Percentiles rank a stretch among this genome's conserved stretches.
Evolutionary conservation across 2,797 vertebrate genomes (phyloP).

Genomic region (Cynodonichthys magdalenae): DNA sequence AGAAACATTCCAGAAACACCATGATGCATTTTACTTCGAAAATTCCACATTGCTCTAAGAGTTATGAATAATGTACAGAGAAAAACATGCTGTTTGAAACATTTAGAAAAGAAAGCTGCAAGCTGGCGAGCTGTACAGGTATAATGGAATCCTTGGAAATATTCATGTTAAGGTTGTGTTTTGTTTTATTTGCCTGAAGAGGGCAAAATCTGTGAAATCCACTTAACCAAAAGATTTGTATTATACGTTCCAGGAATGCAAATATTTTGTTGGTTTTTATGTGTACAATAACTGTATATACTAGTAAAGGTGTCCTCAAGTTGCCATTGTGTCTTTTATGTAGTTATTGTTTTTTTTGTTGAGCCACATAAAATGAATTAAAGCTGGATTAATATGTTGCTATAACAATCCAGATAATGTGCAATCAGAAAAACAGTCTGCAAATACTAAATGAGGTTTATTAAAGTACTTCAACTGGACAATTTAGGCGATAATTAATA

Average conservation of each 20-base stretch:
- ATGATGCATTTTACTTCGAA: conserved; percentile 57
- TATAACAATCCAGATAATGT: no score
- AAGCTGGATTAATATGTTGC: no score
- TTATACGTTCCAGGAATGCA: conserved; percentile 76
- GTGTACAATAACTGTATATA: conserved; percentile 83
- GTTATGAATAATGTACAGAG: conserved; percentile 79
- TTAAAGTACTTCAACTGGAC: neutral
- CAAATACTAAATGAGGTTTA: neutral
- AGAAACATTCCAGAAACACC: conserved; percentile 59
- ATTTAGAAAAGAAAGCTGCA: conserved; percentile 54
- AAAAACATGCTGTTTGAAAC: conserved; percentile 68
- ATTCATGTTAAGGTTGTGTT: conserved; percentile 71
- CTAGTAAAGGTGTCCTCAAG: conserved; percentile 77
- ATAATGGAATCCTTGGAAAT: conserved; percentile 59
- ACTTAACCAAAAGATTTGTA: conserved; percentile 77
- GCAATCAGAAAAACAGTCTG: neutral
- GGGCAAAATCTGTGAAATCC: conserved; percentile 74
- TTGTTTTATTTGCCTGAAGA: conserved; percentile 72
- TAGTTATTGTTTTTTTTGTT: conserved; percentile 1
- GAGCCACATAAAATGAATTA: neutral
- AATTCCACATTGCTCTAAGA: conserved; percentile 57
- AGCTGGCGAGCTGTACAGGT: conserved; percentile 58
- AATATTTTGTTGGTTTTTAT: conserved; percentile 77
- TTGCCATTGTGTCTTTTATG: conserved; percentile 53
- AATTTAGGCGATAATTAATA: no score